Conservation (phyloP, 2,888 invertebrate genomes). For the Napeogenes sylphis region DNA sequence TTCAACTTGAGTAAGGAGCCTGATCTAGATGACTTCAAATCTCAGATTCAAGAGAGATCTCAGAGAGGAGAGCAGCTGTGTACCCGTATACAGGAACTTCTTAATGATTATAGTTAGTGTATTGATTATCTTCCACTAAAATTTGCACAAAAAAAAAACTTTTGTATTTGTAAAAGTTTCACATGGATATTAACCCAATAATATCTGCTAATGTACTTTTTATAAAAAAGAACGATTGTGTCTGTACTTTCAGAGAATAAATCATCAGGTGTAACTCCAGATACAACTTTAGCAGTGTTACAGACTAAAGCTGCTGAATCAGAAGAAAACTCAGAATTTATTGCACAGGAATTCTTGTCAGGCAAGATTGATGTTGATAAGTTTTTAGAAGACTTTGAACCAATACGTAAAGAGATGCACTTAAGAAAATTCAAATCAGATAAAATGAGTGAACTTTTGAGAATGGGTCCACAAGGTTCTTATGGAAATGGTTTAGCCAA, state of each 20-base stretch:
- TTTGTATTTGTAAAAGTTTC: too few relatives aligned
- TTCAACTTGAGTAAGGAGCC: constrained; percentile 93
- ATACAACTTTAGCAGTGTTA: constrained; percentile 90
- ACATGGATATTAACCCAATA: background rate
- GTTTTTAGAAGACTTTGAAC: constrained; percentile 90
- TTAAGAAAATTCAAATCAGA: constrained; percentile 93
- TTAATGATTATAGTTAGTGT: constrained; percentile 85
- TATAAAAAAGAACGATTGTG: too few relatives aligned
- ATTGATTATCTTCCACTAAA: background rate
- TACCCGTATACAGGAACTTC: constrained; percentile 84
- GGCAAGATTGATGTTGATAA: constrained; percentile 85
- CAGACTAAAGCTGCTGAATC: constrained; percentile 95
- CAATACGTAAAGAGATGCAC: constrained; percentile 78
- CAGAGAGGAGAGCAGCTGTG: constrained; percentile 83
- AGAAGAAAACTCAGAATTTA: constrained; percentile 93
- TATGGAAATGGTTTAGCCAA: constrained; percentile 62
- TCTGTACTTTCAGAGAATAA: constrained; percentile 80
- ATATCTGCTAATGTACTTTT: constrained; percentile 1
- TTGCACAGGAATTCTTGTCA: constrained; percentile 88
- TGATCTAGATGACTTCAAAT: constrained; percentile 84
- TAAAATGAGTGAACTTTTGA: constrained; percentile 89
- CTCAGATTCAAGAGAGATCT: constrained; percentile 82
- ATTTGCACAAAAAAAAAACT: too few relatives aligned
- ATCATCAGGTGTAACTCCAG: constrained; percentile 86
- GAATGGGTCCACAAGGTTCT: constrained; percentile 53